These are phyloP conservation scores for Cantharis rustica DNA, from an alignment of 2,888 invertebrate species.

Conservation along the genomic window DNA sequence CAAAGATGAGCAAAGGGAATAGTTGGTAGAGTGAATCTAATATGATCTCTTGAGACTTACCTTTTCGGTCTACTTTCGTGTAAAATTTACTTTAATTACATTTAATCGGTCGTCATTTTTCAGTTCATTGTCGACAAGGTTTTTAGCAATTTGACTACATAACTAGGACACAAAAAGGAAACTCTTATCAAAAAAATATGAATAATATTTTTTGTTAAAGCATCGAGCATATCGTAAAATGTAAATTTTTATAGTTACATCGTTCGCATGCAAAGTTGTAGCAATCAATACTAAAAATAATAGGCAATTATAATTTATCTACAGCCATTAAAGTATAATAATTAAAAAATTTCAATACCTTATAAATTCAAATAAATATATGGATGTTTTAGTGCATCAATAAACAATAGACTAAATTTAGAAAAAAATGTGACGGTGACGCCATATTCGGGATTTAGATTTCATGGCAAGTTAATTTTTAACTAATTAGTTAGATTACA, in stretches of 20 bases:
- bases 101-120: neutral
- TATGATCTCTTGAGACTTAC: no score
- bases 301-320: neutral
- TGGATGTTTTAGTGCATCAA: neutral
- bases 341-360: neutral
- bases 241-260: neutral
- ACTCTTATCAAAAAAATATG: neutral
- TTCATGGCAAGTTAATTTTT: neutral
- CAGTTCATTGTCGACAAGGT: neutral
- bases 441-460: neutral
- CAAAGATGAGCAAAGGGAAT: no score
- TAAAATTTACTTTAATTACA: neutral
- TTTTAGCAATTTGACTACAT: no score
- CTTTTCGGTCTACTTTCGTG: no score
- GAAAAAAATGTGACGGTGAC: neutral
- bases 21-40: no score
- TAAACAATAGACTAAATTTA: neutral
- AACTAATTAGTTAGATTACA: neutral
- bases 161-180: neutral
- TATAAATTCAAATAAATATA: neutral
- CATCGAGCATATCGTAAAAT: neutral
- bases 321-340: neutral
- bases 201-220: neutral
- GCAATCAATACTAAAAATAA: neutral
- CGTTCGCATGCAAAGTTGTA: neutral